Percentiles rank a stretch among this genome's conserved stretches.
phyloP scores from a whole-genome alignment of 2,888 invertebrate genomes.

The Melitaea athalia region DNA sequence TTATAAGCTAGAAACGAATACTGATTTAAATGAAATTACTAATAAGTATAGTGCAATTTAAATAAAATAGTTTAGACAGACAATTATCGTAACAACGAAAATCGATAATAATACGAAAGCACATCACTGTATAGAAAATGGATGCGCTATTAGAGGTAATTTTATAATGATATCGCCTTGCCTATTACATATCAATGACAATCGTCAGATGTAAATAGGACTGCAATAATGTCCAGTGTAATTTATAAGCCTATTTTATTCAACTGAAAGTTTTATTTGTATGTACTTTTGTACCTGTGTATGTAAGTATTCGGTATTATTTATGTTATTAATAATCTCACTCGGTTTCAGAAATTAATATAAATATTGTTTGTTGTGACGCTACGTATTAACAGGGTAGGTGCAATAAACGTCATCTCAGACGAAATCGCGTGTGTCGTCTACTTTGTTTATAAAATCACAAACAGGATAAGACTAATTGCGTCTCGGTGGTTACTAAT shows the following conservation, averaged over 20 bases:
- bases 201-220: constrained; percentile 27
- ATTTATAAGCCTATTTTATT: constrained; percentile 1
- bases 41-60: not conserved
- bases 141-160: constrained; percentile 43
- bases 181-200: constrained; percentile 28
- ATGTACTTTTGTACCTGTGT: too few species aligned
- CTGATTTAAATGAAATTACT: not conserved
- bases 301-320: too few species aligned
- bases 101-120: constrained; percentile 20
- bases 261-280: not conserved
- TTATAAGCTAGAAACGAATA: too few species aligned
- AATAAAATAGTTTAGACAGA: not conserved
- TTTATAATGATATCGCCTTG: constrained; percentile 43
- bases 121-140: constrained; percentile 24
- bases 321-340: too few species aligned
- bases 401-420: too few species aligned
- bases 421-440: too few species aligned
- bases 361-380: too few species aligned
- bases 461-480: too few species aligned
- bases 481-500: too few species aligned
- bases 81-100: not conserved
- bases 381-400: too few species aligned
- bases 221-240: constrained; percentile 15
- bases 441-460: too few species aligned
- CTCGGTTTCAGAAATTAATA: too few species aligned